Evolutionary conservation across 2,797 vertebrate species (phyloP).

Genomic region (Sitta carolinensis): DNA sequence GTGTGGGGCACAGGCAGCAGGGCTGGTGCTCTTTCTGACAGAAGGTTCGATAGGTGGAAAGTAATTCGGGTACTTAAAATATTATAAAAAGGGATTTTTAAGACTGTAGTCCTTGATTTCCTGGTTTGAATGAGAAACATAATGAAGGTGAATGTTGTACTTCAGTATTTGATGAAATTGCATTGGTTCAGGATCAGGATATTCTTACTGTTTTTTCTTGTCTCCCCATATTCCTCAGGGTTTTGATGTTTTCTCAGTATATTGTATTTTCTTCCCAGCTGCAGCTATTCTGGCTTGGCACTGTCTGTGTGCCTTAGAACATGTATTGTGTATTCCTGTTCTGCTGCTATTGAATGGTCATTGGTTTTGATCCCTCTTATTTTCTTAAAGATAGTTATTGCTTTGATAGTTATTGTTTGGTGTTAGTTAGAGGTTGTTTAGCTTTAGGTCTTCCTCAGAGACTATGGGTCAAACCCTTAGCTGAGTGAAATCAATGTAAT

Average conservation of each 20-base stretch:
- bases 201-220: not conserved
- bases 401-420: conserved; percentile 33
- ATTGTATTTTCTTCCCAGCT: not conserved
- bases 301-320: not conserved
- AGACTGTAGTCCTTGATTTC: not conserved
- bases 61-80: not conserved
- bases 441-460: conserved; percentile 30
- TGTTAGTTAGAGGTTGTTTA: conserved; percentile 52
- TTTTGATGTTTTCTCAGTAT: not conserved
- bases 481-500: conserved; percentile 55
- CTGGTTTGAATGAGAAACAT: not conserved
- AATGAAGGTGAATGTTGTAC: not conserved
- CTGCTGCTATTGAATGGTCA: not conserved
- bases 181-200: not conserved
- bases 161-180: not conserved
- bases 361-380: conserved; percentile 12
- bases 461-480: conserved; percentile 49
- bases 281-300: not conserved
- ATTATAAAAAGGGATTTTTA: not conserved
- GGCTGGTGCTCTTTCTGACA: not conserved
- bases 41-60: not conserved
- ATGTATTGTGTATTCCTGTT: not conserved
- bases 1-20: not conserved
- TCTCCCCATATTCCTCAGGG: not conserved
- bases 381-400: conserved; percentile 49